Conservation (phyloP, 2,888 invertebrate species). For the Eristalis intricaria region DNA sequence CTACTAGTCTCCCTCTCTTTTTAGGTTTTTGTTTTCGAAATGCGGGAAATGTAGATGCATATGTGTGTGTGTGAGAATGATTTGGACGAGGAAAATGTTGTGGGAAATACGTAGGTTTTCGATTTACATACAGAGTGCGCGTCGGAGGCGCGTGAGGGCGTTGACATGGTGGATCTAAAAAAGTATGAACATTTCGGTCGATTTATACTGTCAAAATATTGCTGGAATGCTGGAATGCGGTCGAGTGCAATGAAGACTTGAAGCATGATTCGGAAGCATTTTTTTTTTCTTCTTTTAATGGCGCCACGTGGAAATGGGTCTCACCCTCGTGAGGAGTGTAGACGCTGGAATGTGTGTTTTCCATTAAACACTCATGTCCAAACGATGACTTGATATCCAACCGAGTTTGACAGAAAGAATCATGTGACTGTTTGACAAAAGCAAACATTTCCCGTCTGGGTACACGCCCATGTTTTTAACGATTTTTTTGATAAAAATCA, state of each 20-base stretch:
- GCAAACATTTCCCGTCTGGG: too few species aligned
- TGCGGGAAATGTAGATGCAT: not conserved
- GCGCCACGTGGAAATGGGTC: too few species aligned
- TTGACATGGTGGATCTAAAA: not conserved
- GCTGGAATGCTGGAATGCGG: not conserved
- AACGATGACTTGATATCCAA: too few species aligned
- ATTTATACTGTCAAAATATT: not conserved
- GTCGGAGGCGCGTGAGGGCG: not conserved
- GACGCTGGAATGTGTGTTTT: too few species aligned
- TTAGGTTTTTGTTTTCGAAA: slow-evolving; percentile 4
- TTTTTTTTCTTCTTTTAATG: too few species aligned
- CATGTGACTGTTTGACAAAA: too few species aligned
- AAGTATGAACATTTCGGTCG: not conserved
- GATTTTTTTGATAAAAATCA: too few species aligned
- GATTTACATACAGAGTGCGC: not conserved
- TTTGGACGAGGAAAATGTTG: slow-evolving; percentile 3
- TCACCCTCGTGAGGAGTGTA: too few species aligned
- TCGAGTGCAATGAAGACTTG: not conserved
- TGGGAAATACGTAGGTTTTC: slow-evolving; percentile 5
- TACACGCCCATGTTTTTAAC: too few species aligned
- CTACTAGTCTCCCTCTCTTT: not conserved
- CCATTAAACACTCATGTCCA: too few species aligned
- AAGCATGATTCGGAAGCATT: too few species aligned
- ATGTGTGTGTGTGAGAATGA: not conserved
- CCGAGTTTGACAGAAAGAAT: too few species aligned